A percentile compares a stretch with the other conserved stretches of the same genome.
Evolutionary conservation across 2,113 vertebrate genomes (phyloP).

Genomic region (Pithys albifrons): DNA sequence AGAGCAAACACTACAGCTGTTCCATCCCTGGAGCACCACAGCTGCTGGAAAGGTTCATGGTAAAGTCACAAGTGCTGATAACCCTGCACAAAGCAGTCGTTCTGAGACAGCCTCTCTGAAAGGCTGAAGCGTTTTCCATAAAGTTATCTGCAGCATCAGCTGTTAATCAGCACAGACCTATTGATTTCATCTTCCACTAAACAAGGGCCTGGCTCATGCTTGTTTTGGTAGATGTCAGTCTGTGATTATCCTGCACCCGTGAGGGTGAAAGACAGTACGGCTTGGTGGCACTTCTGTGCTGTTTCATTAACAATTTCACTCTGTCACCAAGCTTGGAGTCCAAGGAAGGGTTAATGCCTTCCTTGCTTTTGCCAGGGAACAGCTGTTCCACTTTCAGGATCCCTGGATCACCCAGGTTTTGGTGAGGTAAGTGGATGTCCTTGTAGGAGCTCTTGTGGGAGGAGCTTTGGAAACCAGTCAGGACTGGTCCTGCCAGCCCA

Average conservation of each 20-base stretch:
- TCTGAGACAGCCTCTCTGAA: background rate
- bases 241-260: background rate
- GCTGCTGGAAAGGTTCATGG: background rate
- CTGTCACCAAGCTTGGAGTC: accelerated
- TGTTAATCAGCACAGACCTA: constrained; percentile 28
- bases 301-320: background rate
- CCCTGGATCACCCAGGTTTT: constrained; percentile 5
- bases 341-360: background rate
- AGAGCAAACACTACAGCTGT: background rate
- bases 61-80: background rate
- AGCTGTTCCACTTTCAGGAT: background rate
- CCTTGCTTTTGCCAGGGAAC: background rate
- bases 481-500: background rate
- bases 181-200: constrained; percentile 25
- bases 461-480: constrained; percentile 48
- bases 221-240: constrained; percentile 23
- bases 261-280: accelerated
- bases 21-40: background rate
- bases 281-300: background rate
- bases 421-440: constrained; percentile 24
- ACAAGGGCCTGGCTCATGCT: constrained; percentile 6
- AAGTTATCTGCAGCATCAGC: constrained; percentile 20
- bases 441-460: constrained; percentile 30
- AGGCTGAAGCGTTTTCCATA: constrained; percentile 14
- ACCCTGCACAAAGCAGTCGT: background rate